Percentiles rank a stretch among this genome's conserved stretches.
Conservation (phyloP, 2,797 vertebrate genomes). For the Danio kyathit region DNA sequence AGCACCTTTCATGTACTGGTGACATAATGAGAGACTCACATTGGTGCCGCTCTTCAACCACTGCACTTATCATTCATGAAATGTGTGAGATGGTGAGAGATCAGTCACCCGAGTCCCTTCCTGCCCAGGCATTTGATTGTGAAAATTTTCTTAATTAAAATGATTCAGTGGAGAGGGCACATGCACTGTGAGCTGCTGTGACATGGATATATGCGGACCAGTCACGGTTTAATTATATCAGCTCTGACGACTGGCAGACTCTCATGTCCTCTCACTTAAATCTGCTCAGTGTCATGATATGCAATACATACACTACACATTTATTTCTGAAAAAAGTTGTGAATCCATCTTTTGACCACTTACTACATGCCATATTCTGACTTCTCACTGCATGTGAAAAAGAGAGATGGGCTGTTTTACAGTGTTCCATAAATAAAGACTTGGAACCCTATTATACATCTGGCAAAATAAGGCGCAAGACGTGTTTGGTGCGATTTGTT, state of each 20-base stretch:
- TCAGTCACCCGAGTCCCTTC: not conserved
- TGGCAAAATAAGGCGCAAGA: too few relatives aligned
- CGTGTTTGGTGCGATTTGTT: too few relatives aligned
- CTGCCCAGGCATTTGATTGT: conserved; percentile 46
- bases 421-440: too few relatives aligned
- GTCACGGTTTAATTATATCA: conserved; percentile 45
- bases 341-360: too few relatives aligned
- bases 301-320: too few relatives aligned
- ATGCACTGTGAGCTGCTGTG: conserved; percentile 1
- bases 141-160: conserved; percentile 59
- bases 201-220: conserved; percentile 8
- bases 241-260: conserved; percentile 46
- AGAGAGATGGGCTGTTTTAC: too few relatives aligned
- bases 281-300: not conserved
- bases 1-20: conserved; percentile 25
- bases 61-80: conserved; percentile 35
- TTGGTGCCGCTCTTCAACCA: conserved; percentile 5
- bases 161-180: conserved; percentile 47
- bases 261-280: conserved; percentile 44
- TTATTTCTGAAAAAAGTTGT: too few relatives aligned
- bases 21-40: conserved; percentile 44
- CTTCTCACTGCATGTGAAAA: too few relatives aligned
- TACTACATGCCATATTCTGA: too few relatives aligned
- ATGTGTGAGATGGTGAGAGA: conserved; percentile 3
- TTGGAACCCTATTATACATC: too few relatives aligned